Evolutionary conservation across 2,888 invertebrate species (phyloP).

Genomic region (Chydorus sphaericus): DNA sequence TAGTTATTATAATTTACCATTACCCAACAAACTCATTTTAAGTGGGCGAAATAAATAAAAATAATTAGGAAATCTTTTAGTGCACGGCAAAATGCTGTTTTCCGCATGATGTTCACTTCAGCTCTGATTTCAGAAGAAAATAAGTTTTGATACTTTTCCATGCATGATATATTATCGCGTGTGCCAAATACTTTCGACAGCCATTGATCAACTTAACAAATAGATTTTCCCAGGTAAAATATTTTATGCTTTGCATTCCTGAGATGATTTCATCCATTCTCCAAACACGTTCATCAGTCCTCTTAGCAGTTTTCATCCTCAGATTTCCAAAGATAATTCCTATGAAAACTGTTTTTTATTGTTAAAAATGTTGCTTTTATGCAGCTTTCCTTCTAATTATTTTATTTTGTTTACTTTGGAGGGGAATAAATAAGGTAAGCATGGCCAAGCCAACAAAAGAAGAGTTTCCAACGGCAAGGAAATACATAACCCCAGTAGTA

Average conservation of each 20-base stretch:
- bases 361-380: background rate
- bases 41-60: too few relatives aligned
- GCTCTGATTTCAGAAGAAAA: background rate
- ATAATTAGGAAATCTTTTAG: too few relatives aligned
- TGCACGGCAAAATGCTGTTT: conserved; percentile 25
- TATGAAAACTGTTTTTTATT: conserved; percentile 23
- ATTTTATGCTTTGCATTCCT: conserved; percentile 39
- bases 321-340: conserved; percentile 27
- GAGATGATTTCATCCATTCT: conserved; percentile 38
- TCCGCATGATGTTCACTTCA: conserved; percentile 27
- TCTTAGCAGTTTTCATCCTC: conserved; percentile 32
- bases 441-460: too few relatives aligned
- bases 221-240: conserved; percentile 40
- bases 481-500: too few relatives aligned
- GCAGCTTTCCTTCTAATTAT: conserved; percentile 12
- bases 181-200: conserved; percentile 2
- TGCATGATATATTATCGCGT: background rate
- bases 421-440: too few relatives aligned
- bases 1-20: too few relatives aligned
- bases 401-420: too few relatives aligned
- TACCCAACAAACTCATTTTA: too few relatives aligned
- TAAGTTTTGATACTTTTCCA: background rate
- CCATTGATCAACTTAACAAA: conserved; percentile 28
- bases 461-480: too few relatives aligned
- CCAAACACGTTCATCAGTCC: conserved; percentile 36